These are phyloP conservation scores for Helleia helle DNA, from an alignment of 2,888 invertebrate genomes.

Conservation along the genomic window DNA sequence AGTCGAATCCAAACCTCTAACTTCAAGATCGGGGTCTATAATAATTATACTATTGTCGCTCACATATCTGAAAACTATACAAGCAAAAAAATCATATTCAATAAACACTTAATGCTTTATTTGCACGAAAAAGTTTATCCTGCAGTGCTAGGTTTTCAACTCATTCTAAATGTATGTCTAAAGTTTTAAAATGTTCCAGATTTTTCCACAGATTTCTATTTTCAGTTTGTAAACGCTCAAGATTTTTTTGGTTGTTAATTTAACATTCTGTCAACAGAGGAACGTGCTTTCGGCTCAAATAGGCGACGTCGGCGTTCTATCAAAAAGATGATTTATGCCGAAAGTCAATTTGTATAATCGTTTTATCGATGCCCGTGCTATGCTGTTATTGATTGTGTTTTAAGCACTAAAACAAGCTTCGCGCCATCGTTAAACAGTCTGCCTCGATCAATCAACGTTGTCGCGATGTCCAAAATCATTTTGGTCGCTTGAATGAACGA, in stretches of 20 bases:
- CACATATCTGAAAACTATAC: too few species aligned
- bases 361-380: slow-evolving; percentile 12
- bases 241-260: neutral
- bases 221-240: neutral
- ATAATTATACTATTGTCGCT: too few species aligned
- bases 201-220: slow-evolving; percentile 7
- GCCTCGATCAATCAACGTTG: slow-evolving; percentile 35
- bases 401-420: slow-evolving; percentile 30
- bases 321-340: neutral
- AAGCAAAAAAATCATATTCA: too few species aligned
- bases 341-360: neutral
- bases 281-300: neutral
- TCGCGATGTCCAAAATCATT: slow-evolving; percentile 29
- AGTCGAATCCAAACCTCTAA: too few species aligned
- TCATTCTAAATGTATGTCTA: slow-evolving; percentile 21
- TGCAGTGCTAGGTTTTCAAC: neutral
- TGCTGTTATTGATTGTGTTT: slow-evolving; percentile 38
- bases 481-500: slow-evolving; percentile 21
- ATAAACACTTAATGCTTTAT: neutral
- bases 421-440: slow-evolving; percentile 35
- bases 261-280: neutral
- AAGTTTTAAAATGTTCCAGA: slow-evolving; percentile 19
- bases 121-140: neutral
- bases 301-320: neutral
- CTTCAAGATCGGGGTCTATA: too few species aligned